Conservation (phyloP, 1,140 invertebrate genomes). For the Leptinotarsa undecemlineata region DNA sequence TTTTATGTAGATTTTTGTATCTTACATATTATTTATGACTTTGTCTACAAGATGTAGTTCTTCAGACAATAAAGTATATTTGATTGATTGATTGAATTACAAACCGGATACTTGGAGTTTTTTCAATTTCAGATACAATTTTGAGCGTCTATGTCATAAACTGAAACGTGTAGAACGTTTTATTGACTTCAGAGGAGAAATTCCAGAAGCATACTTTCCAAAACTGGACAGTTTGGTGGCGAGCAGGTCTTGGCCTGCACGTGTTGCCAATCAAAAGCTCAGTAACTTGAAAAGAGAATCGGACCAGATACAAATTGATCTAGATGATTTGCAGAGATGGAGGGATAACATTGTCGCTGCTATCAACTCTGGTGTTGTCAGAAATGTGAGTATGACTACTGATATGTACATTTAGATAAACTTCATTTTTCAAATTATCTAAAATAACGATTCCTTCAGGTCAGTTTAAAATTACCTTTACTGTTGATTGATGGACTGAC, state of each 20-base stretch:
- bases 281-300: slow-evolving; percentile 68
- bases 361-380: slow-evolving; percentile 68
- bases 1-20: no score
- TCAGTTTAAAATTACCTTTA: no score
- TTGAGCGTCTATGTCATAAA: slow-evolving; percentile 68
- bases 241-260: slow-evolving; percentile 65
- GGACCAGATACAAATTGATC: slow-evolving; percentile 68
- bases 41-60: no score
- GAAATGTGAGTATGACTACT: slow-evolving; percentile 40
- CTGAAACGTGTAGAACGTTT: slow-evolving; percentile 63
- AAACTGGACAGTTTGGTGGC: slow-evolving; percentile 71
- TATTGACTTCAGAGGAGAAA: slow-evolving; percentile 65
- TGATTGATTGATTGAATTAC: no score
- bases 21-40: no score
- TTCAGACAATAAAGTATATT: no score
- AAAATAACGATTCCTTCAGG: no score
- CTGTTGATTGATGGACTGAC: no score
- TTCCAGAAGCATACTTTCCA: slow-evolving; percentile 72
- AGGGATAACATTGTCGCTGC: slow-evolving; percentile 75
- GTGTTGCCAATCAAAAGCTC: slow-evolving; percentile 63
- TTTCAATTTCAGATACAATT: slow-evolving; percentile 63
- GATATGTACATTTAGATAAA: no score
- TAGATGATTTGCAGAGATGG: slow-evolving; percentile 74
- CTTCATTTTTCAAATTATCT: no score
- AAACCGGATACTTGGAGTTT: no score